Percentiles rank a stretch among this genome's conserved stretches.
These are phyloP conservation scores for Penaeus indicus DNA, from an alignment of 1,140 invertebrate species.

Conservation along the genomic window DNA sequence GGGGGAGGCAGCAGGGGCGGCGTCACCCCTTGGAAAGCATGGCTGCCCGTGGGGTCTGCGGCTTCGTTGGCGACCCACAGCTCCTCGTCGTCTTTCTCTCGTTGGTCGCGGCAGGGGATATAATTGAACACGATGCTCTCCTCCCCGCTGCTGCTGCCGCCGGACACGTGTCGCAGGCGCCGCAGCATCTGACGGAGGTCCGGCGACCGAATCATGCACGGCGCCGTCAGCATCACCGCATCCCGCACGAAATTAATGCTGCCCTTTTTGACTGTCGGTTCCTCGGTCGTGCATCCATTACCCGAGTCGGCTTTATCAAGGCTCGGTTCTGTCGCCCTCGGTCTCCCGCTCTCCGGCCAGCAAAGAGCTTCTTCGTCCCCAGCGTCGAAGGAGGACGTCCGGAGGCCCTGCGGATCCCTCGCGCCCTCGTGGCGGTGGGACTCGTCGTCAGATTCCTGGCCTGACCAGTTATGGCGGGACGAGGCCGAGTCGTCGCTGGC, in stretches of 20 bases:
- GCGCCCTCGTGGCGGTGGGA: background rate
- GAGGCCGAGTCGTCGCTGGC: slow-evolving; percentile 39
- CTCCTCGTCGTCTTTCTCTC: slow-evolving; percentile 62
- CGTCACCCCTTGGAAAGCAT: background rate
- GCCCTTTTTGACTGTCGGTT: background rate
- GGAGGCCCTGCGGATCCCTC: background rate
- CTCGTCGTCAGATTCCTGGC: slow-evolving; percentile 42
- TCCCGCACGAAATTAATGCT: background rate
- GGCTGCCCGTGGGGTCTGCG: slow-evolving; percentile 22
- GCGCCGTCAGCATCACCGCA: slow-evolving; percentile 6
- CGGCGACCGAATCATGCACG: too few relatives aligned
- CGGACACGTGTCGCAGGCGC: slow-evolving; percentile 29
- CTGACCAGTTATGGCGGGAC: slow-evolving; percentile 45
- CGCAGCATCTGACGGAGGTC: background rate
- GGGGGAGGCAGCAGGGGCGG: slow-evolving; percentile 43
- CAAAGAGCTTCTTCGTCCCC: slow-evolving; percentile 2
- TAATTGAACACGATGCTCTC: slow-evolving; percentile 46
- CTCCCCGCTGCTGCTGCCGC: slow-evolving; percentile 36
- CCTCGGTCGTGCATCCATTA: background rate
- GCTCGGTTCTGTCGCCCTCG: background rate
- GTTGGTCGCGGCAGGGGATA: slow-evolving; percentile 53
- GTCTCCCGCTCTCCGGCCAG: background rate
- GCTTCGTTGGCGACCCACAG: slow-evolving; percentile 65
- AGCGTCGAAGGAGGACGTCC: too few relatives aligned
- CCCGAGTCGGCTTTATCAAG: background rate